A percentile compares a stretch with the other conserved stretches of the same genome.
Evolutionary conservation across 1,140 invertebrate genomes (phyloP).

Genomic region (Himalopsyche phryganea): DNA sequence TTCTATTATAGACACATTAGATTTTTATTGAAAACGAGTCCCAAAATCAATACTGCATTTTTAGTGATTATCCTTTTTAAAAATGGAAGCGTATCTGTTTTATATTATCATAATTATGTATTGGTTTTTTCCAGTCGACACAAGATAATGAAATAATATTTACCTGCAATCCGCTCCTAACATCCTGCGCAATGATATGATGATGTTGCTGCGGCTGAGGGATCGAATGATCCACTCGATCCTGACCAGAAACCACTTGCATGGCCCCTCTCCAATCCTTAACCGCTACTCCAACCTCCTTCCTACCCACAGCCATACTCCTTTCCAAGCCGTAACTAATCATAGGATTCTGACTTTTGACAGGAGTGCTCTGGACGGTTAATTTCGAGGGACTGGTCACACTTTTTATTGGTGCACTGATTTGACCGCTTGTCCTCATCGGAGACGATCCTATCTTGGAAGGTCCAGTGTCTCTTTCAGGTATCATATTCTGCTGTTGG

Average conservation of each 20-base stretch:
- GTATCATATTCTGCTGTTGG: slow-evolving; percentile 53
- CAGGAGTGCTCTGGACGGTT: slow-evolving; percentile 53
- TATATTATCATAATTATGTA: no score
- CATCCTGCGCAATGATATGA: slow-evolving; percentile 28
- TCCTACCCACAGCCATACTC: slow-evolving; percentile 32
- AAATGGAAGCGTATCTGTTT: no score
- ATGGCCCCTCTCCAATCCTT: slow-evolving; percentile 22
- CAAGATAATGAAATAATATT: slow-evolving; percentile 3
- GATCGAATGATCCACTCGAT: slow-evolving; percentile 12
- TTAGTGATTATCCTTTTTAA: no score
- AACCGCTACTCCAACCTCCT: slow-evolving; percentile 14
- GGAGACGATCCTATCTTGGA: slow-evolving; percentile 47
- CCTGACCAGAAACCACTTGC: slow-evolving; percentile 8
- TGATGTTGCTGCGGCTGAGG: slow-evolving; percentile 31
- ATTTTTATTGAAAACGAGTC: no score
- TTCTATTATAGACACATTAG: no score
- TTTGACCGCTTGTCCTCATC: slow-evolving; percentile 38
- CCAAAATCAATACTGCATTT: no score
- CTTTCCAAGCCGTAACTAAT: slow-evolving; percentile 51
- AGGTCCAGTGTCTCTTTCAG: slow-evolving; percentile 56
- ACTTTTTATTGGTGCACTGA: slow-evolving; percentile 41
- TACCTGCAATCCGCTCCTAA: slow-evolving; percentile 28
- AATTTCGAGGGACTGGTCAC: slow-evolving; percentile 47
- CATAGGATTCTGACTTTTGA: slow-evolving; percentile 61
- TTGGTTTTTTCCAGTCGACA: no score